Conservation (phyloP, 1,140 invertebrate genomes). For the Drosophila sechellia region DNA sequence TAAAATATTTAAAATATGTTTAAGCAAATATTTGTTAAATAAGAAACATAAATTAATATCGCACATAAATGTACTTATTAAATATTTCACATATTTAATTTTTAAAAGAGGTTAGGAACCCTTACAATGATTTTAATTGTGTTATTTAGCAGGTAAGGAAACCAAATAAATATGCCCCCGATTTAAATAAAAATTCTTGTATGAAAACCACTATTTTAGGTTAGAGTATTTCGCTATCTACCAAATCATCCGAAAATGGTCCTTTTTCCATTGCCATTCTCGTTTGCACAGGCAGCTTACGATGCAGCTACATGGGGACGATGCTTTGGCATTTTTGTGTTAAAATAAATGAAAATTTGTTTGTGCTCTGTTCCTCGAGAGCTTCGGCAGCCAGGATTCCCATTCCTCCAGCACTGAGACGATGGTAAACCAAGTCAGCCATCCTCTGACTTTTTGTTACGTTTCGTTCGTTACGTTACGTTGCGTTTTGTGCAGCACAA, state of each 20-base stretch:
- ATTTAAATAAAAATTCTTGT: no score
- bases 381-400: constrained; percentile 26
- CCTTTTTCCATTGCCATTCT: constrained; percentile 21
- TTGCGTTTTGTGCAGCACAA: constrained; percentile 52
- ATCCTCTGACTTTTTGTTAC: constrained; percentile 54
- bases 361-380: constrained; percentile 74
- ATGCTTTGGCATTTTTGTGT: constrained; percentile 79
- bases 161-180: no score
- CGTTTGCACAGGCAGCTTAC: constrained; percentile 50
- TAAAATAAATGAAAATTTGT: constrained; percentile 83
- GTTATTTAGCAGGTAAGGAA: no score
- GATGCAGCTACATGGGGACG: constrained; percentile 37
- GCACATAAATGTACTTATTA: no score
- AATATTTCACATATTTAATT: no score
- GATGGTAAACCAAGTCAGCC: constrained; percentile 39
- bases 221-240: constrained; percentile 2
- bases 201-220: neutral
- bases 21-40: no score
- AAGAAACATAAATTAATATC: neutral
- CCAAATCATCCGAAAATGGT: neutral
- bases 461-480: constrained; percentile 62
- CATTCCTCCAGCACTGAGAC: constrained; percentile 9
- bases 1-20: neutral
- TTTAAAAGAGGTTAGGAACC: no score
- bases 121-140: no score